These are phyloP conservation scores for Pseudonaja textilis DNA, from an alignment of 2,113 vertebrate genomes.

Conservation along the genomic window DNA sequence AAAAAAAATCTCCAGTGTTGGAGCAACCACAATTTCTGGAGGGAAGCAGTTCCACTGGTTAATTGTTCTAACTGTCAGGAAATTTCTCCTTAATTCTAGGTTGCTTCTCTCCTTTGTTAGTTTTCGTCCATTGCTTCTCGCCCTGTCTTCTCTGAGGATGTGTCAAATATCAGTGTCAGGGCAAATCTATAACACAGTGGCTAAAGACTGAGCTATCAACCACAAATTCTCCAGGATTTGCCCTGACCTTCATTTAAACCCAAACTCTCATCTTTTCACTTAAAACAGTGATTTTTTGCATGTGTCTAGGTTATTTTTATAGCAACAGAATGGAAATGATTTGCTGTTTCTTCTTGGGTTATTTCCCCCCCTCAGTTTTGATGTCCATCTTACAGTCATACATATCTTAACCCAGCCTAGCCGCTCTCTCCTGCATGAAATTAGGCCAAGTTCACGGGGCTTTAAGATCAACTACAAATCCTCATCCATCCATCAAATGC, in stretches of 20 bases:
- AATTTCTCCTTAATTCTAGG: too few species aligned
- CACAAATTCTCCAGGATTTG: background rate
- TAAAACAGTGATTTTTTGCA: background rate
- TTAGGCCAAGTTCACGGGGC: background rate
- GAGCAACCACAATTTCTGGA: too few species aligned
- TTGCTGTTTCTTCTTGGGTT: background rate
- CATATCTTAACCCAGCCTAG: background rate
- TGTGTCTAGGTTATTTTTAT: background rate
- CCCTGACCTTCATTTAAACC: background rate
- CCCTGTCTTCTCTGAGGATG: too few species aligned
- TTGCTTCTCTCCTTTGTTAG: too few species aligned
- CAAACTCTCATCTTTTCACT: background rate
- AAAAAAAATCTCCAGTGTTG: too few species aligned
- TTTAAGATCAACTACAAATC: too few species aligned
- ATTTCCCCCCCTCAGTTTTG: accelerated
- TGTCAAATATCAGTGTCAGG: background rate
- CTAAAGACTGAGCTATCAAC: background rate
- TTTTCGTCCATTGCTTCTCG: too few species aligned
- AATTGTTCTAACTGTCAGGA: too few species aligned
- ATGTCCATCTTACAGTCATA: background rate
- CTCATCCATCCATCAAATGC: background rate
- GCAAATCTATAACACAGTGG: background rate
- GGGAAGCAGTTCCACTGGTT: too few species aligned
- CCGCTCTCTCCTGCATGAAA: background rate
- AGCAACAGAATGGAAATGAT: background rate